Conservation (phyloP, 2,113 vertebrate species). For the Clarias batrachus region DNA sequence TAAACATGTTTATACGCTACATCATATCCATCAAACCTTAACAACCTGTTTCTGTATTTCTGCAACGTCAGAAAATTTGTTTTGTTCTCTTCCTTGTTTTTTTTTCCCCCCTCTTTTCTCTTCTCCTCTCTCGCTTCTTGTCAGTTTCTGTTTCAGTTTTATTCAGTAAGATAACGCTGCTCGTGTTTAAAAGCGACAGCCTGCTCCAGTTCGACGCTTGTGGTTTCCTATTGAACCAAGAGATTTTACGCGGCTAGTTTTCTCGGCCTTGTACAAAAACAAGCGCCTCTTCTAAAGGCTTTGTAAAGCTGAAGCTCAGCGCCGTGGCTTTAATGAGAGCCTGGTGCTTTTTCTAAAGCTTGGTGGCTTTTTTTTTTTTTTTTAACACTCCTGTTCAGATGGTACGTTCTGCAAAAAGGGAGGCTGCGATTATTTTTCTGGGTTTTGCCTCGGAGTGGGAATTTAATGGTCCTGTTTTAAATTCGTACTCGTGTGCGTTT, state of each 20-base stretch:
- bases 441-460: neutral
- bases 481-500: neutral
- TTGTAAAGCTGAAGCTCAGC: neutral
- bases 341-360: neutral
- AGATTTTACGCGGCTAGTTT: neutral
- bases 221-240: slow-evolving; percentile 25
- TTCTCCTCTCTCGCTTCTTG: neutral
- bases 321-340: neutral
- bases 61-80: neutral
- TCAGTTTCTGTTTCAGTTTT: neutral
- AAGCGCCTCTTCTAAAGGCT: neutral
- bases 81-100: neutral
- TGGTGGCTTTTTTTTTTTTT: neutral
- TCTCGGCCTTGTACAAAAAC: neutral
- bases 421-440: neutral
- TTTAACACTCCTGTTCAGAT: neutral
- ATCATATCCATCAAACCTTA: neutral
- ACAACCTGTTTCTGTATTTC: neutral
- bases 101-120: too few species aligned
- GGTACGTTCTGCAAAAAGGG: neutral
- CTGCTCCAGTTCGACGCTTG: neutral
- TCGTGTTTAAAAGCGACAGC: neutral
- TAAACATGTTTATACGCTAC: neutral
- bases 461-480: neutral
- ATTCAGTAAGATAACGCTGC: neutral